Conservation (phyloP, 2,888 invertebrate genomes). For the Luperina nickerlii region DNA sequence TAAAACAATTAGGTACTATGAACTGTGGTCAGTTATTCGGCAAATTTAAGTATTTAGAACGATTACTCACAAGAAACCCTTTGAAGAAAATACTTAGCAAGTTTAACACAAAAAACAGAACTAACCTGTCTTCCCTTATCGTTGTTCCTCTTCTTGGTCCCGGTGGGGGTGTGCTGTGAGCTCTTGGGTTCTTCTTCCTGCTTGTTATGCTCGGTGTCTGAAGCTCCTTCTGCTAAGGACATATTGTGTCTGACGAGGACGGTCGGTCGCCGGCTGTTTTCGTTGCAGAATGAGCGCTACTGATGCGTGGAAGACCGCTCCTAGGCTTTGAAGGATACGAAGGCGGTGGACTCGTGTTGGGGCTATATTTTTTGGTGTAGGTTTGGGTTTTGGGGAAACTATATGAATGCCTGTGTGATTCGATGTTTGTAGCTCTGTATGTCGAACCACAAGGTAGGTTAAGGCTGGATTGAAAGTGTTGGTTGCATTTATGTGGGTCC, state of each 20-base stretch:
- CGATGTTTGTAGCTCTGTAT: neutral
- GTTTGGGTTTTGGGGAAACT: neutral
- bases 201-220: constrained; percentile 81
- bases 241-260: constrained; percentile 83
- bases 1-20: no score
- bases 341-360: constrained; percentile 70
- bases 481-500: neutral
- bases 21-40: no score
- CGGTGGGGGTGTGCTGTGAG: constrained; percentile 58
- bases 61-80: neutral
- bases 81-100: neutral
- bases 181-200: constrained; percentile 67
- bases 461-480: neutral
- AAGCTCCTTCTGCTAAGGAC: constrained; percentile 87
- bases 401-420: no score
- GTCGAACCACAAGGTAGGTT: neutral
- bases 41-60: neutral
- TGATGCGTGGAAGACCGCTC: constrained; percentile 82
- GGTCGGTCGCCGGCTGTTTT: constrained; percentile 77
- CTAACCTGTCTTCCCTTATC: constrained; percentile 71
- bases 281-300: constrained; percentile 78
- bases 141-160: constrained; percentile 68
- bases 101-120: neutral
- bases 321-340: constrained; percentile 63
- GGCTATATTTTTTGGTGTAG: constrained; percentile 11